Evolutionary conservation across 2,113 vertebrate genomes (phyloP).

Genomic region (Oophaga pumilio): DNA sequence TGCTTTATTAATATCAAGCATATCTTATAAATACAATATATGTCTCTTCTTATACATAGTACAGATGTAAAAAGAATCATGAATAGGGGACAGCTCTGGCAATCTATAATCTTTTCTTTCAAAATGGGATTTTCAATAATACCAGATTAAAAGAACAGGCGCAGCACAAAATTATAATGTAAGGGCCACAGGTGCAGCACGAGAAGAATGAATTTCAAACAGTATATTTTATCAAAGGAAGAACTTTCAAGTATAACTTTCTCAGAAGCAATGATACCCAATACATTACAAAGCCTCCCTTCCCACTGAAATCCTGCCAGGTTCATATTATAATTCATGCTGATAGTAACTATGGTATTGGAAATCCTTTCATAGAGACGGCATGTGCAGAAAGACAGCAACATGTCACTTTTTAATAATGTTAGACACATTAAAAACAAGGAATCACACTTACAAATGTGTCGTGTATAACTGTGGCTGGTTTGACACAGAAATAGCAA

Average conservation of each 20-base stretch:
- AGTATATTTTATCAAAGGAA: slow-evolving; percentile 18
- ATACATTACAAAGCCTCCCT: background rate
- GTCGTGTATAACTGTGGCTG: too few relatives aligned
- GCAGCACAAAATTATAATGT: slow-evolving; percentile 19
- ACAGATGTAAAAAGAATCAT: background rate
- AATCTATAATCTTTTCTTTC: slow-evolving; percentile 20
- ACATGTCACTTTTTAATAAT: background rate
- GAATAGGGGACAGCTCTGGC: background rate
- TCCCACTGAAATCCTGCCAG: background rate
- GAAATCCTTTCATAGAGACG: background rate
- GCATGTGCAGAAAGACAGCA: background rate
- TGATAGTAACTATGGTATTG: background rate
- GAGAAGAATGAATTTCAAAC: slow-evolving; percentile 13
- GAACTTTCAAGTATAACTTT: background rate
- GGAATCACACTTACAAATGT: too few relatives aligned
- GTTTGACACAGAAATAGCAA: too few relatives aligned
- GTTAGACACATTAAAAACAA: background rate
- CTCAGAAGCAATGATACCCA: background rate
- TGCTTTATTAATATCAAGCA: background rate
- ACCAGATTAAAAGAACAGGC: slow-evolving; percentile 11
- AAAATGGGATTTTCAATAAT: background rate
- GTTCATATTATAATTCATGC: background rate
- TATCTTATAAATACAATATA: background rate
- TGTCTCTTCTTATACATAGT: background rate
- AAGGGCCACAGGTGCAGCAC: slow-evolving; percentile 6